A percentile compares a stretch with the other conserved stretches of the same genome.
Evolutionary conservation across 1,140 invertebrate species (phyloP).

Genomic region (Mizuhopecten yessoensis): DNA sequence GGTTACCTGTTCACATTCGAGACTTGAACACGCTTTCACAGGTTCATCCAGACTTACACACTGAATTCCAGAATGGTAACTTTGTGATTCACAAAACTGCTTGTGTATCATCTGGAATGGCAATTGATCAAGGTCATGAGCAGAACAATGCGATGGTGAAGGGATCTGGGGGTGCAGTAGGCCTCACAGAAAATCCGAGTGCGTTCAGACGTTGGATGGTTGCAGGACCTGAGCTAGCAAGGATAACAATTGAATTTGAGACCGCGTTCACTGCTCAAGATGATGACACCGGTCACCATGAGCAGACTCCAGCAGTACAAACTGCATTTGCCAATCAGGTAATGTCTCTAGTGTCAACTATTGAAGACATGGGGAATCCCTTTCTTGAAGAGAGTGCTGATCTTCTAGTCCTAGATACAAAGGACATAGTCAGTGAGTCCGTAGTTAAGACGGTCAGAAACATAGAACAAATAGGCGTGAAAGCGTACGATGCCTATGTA

Average conservation of each 20-base stretch:
- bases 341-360: not conserved
- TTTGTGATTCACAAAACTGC: conserved; percentile 63
- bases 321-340: conserved; percentile 53
- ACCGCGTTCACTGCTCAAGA: not conserved
- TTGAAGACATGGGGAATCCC: conserved; percentile 62
- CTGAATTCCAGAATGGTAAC: conserved; percentile 38
- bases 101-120: conserved; percentile 50
- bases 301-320: conserved; percentile 47
- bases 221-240: conserved; percentile 65
- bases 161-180: conserved; percentile 73
- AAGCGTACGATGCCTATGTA: conserved; percentile 21
- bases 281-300: conserved; percentile 41
- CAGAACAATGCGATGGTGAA: conserved; percentile 72
- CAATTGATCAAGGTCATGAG: conserved; percentile 64
- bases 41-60: conserved; percentile 56
- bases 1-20: conserved; percentile 71
- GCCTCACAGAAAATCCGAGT: conserved; percentile 59
- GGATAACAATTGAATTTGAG: conserved; percentile 67
- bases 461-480: no score
- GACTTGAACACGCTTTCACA: conserved; percentile 57
- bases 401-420: no score
- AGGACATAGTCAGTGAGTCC: no score
- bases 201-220: conserved; percentile 61
- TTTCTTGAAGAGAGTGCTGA: no score
- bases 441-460: no score